phyloP scores from a whole-genome alignment of 2,888 invertebrate genomes.

The Drosophila nr. perissopoda region DNA sequence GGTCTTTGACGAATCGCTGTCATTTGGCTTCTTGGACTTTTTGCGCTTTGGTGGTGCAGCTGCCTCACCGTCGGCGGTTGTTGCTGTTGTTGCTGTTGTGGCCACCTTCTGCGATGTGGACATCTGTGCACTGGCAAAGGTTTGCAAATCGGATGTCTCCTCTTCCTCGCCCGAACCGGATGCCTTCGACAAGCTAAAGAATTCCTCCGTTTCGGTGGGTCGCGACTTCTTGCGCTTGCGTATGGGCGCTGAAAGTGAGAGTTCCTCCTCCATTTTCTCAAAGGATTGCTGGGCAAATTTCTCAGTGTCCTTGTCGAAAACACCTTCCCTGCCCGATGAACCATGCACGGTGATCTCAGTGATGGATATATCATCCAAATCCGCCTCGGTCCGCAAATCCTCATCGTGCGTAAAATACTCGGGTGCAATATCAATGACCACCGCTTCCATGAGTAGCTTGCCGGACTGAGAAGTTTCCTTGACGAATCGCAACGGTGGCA shows the following conservation, averaged over 20 bases:
- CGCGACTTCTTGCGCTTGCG: slow-evolving; percentile 88
- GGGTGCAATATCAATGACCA: slow-evolving; percentile 94
- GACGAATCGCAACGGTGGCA: slow-evolving; percentile 94
- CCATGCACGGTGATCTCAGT: slow-evolving; percentile 90
- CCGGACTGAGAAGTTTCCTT: slow-evolving; percentile 96
- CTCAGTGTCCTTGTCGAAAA: slow-evolving; percentile 86
- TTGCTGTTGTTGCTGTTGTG: not conserved
- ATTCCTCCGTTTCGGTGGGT: slow-evolving; percentile 88
- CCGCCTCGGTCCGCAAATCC: slow-evolving; percentile 93
- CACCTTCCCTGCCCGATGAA: slow-evolving; percentile 85
- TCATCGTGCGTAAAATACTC: slow-evolving; percentile 93
- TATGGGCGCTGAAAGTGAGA: slow-evolving; percentile 87
- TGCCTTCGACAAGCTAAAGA: slow-evolving; percentile 88
- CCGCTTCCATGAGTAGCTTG: slow-evolving; percentile 95
- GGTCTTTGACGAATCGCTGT: slow-evolving; percentile 85
- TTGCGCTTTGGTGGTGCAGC: slow-evolving; percentile 81
- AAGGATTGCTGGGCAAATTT: slow-evolving; percentile 83
- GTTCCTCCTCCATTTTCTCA: slow-evolving; percentile 86
- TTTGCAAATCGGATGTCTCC: slow-evolving; percentile 88
- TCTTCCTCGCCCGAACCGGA: slow-evolving; percentile 86
- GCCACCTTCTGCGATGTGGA: slow-evolving; percentile 72
- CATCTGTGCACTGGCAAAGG: slow-evolving; percentile 89
- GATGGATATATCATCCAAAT: slow-evolving; percentile 93
- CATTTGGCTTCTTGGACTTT: slow-evolving; percentile 82
- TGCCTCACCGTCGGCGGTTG: slow-evolving; percentile 44